These are phyloP conservation scores for Limnodromus scolopaceus DNA, from an alignment of 2,797 vertebrate species.

Conservation along the genomic window DNA sequence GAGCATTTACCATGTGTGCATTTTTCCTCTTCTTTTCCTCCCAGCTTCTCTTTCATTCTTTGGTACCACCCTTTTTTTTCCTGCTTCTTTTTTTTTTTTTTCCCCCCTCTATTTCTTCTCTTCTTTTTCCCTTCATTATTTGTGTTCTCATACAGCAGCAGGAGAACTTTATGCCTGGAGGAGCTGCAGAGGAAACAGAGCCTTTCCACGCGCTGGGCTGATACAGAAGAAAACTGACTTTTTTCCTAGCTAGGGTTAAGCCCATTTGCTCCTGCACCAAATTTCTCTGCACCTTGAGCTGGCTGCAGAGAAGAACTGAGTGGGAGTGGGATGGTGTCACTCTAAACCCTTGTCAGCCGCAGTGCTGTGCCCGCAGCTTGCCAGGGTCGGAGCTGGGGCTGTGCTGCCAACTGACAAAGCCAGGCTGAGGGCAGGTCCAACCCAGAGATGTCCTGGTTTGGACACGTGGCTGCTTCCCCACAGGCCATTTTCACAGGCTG, in stretches of 20 bases:
- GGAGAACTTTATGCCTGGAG: neutral
- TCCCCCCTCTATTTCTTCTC: neutral
- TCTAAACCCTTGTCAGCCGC: neutral
- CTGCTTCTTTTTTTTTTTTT: neutral
- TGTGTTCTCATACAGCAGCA: neutral
- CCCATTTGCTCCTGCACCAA: neutral
- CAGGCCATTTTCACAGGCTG: neutral
- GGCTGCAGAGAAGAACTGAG: neutral
- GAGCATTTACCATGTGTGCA: neutral
- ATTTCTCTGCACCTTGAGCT: neutral
- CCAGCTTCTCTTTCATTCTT: neutral
- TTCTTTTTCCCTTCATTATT: neutral
- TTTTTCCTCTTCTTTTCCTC: neutral
- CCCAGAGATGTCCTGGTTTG: neutral
- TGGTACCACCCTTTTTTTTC: neutral
- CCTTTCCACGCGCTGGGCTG: neutral
- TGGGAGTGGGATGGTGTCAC: neutral
- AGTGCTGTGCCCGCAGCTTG: neutral
- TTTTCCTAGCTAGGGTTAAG: neutral
- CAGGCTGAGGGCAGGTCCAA: neutral
- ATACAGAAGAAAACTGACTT: neutral
- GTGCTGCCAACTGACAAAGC: neutral
- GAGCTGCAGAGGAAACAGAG: neutral
- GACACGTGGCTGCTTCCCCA: neutral
- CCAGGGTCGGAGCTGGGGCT: fast-evolving